These are phyloP conservation scores for Alca torda DNA, from an alignment of 2,797 vertebrate genomes.

Conservation along the genomic window DNA sequence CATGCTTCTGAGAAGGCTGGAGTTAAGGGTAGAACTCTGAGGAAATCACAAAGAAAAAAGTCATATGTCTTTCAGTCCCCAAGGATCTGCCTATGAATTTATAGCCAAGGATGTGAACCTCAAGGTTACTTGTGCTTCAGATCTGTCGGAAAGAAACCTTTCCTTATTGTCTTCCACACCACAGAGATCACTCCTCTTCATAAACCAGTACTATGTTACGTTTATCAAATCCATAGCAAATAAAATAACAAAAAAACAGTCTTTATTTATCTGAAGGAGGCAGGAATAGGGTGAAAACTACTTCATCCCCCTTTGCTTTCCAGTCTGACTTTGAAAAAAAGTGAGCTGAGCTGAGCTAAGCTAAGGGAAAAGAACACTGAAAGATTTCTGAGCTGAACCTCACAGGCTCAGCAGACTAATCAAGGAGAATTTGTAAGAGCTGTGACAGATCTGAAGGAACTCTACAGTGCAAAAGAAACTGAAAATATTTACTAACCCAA, in stretches of 20 bases:
- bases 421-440: not conserved
- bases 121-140: not conserved
- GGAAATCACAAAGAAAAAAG: slow-evolving; percentile 32
- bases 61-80: not conserved
- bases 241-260: not conserved
- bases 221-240: not conserved
- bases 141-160: not conserved
- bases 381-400: not conserved
- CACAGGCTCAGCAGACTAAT: not conserved
- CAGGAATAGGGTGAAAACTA: not conserved
- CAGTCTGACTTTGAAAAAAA: not conserved
- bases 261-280: not conserved
- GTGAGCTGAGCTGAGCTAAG: not conserved
- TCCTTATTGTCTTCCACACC: not conserved
- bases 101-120: not conserved
- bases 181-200: not conserved
- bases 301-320: not conserved
- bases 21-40: not conserved
- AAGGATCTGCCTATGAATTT: slow-evolving; percentile 1
- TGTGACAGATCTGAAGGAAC: not conserved
- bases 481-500: slow-evolving; percentile 19
- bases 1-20: slow-evolving; percentile 1
- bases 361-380: not conserved
- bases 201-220: not conserved
- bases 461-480: not conserved